Base-by-base conservation (phyloP, 1,140 invertebrate genomes). In the Lanistes nyassanus region DNA sequence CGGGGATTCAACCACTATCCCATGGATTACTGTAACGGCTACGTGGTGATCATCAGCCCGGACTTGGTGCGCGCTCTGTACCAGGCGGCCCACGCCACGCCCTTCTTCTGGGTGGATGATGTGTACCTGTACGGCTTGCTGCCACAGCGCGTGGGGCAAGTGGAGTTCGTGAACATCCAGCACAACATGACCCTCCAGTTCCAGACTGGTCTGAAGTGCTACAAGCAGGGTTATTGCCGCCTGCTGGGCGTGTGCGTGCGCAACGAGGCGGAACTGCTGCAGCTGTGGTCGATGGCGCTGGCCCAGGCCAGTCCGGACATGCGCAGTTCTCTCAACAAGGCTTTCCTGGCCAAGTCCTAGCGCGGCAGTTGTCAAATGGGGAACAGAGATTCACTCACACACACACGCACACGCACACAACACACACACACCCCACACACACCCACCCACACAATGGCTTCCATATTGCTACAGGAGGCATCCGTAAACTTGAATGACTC, bases 21-120 rank as follows among this genome's bases (percentile, higher is more conserved):
- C 1, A 64, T 81, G 26, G 77, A 77, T 5, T 90, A 90, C 76
- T 90, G 89, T 79, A 81, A 86, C 51, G 90, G 90, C 16, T 89
- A 88, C 79, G 80, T 83, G 29, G 85, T 88, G 7, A 65, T 90
- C 16, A 81, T 90, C 65, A 85, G 89, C 37, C 76, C 80, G 21
- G 87, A 89, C 76, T 79, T 90, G 56, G 85, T 90, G 19, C 76
- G 79, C 47, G 77, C 82, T 37, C 74, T 90, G 70, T 88, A 87
- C 51, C 68, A 79, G 36, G 85, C 83, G 13, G 81, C 85, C 0
- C 73, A 74, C 66, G 53, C 78, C 3, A 83, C 81, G 13, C 86
- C 85, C 0, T 87, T 86, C 65, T 87, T 90, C 76, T 90, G 87
- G 87, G 81, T 90, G 42, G 89, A 90, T 67, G 89, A 90, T 76